Conservation (phyloP, 2,113 vertebrate species). For the Pholis gunnellus region DNA sequence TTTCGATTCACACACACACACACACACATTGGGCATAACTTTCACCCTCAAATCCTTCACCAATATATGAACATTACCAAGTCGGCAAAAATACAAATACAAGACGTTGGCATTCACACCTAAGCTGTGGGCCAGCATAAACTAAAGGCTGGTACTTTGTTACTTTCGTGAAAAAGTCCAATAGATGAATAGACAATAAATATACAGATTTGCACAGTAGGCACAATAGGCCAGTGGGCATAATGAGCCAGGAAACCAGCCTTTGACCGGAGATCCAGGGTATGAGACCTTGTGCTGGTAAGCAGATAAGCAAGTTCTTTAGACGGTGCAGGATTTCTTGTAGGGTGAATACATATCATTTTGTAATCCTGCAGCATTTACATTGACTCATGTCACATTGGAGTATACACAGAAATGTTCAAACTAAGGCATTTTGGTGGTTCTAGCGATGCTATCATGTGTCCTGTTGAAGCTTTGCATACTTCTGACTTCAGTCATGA, state of each 20-base stretch:
- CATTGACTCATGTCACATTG: background rate
- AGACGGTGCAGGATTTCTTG: background rate
- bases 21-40: too few relatives aligned
- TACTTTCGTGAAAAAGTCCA: background rate
- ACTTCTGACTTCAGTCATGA: constrained; percentile 12
- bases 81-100: background rate
- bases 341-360: background rate
- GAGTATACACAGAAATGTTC: background rate
- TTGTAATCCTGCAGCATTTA: constrained; percentile 25
- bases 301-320: background rate
- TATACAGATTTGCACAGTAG: constrained; percentile 7
- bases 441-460: background rate
- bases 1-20: too few relatives aligned
- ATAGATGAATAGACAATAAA: background rate
- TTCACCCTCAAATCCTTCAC: background rate
- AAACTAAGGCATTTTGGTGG: background rate
- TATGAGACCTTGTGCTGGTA: background rate
- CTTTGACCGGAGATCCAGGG: background rate
- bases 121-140: constrained; percentile 2
- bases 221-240: background rate
- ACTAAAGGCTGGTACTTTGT: background rate
- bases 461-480: background rate
- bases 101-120: background rate
- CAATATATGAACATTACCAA: background rate
- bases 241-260: background rate